Conservation (phyloP, 1,140 invertebrate genomes). For the Nixonia krombeini region DNA sequence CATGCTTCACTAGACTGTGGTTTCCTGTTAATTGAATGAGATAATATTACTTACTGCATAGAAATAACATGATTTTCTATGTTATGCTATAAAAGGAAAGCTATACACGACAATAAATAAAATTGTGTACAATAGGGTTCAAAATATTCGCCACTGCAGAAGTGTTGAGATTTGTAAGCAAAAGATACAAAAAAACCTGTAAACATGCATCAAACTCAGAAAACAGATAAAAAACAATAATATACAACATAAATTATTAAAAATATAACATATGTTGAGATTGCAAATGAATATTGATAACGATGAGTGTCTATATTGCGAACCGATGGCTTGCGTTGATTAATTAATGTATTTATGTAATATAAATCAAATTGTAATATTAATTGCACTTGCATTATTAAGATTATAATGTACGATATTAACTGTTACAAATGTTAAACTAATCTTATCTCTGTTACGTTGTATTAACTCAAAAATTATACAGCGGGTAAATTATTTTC, state of each 20-base stretch:
- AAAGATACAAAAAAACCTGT: slow-evolving; percentile 65
- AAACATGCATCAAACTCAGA: slow-evolving; percentile 68
- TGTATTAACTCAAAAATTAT: too few species aligned
- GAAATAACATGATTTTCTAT: slow-evolving; percentile 60
- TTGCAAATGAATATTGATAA: slow-evolving; percentile 41
- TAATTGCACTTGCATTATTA: neutral
- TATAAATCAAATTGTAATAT: slow-evolving; percentile 1
- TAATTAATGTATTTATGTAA: neutral
- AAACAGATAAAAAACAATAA: slow-evolving; percentile 49
- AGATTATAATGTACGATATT: neutral
- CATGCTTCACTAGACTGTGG: slow-evolving; percentile 69
- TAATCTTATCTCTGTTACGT: too few species aligned
- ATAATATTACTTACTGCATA: slow-evolving; percentile 64
- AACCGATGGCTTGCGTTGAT: slow-evolving; percentile 16
- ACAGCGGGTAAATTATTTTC: too few species aligned
- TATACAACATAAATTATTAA: slow-evolving; percentile 38
- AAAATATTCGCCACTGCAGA: slow-evolving; percentile 48
- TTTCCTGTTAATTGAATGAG: slow-evolving; percentile 70
- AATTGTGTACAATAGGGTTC: slow-evolving; percentile 33
- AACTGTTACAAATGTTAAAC: too few species aligned
- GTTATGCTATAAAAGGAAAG: slow-evolving; percentile 60
- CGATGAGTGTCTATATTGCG: slow-evolving; percentile 20
- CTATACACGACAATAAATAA: slow-evolving; percentile 46
- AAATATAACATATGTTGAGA: slow-evolving; percentile 29
- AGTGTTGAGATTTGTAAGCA: slow-evolving; percentile 48